Evolutionary conservation across 2,113 vertebrate genomes (phyloP).

Genomic region (Prietella phreatophila): DNA sequence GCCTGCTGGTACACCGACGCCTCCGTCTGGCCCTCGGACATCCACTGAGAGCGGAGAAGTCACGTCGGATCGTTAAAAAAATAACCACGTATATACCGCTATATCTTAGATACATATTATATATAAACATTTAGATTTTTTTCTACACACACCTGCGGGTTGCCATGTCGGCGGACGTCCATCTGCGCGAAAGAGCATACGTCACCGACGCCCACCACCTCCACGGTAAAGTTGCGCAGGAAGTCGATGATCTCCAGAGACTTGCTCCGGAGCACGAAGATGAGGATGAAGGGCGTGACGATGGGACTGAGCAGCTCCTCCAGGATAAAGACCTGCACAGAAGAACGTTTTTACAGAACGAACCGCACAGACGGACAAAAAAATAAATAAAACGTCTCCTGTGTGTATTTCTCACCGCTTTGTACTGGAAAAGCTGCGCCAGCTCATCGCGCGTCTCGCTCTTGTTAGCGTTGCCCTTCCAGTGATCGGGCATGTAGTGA

Average conservation of each 20-base stretch:
- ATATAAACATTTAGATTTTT: too few relatives aligned
- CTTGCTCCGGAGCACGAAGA: slow-evolving; percentile 88
- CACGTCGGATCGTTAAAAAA: not conserved
- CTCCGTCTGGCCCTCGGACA: slow-evolving; percentile 93
- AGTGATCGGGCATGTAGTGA: slow-evolving; percentile 99
- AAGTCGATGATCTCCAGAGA: slow-evolving; percentile 98
- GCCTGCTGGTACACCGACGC: slow-evolving; percentile 98
- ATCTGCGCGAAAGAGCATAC: slow-evolving; percentile 98
- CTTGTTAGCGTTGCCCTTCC: slow-evolving; percentile 95
- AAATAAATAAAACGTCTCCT: not conserved
- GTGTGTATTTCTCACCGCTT: slow-evolving; percentile 81
- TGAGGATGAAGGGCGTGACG: slow-evolving; percentile 94
- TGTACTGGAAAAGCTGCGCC: slow-evolving; percentile 98
- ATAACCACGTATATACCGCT: too few relatives aligned
- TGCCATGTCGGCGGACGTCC: slow-evolving; percentile 95
- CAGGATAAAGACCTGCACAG: slow-evolving; percentile 86
- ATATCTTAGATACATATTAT: not conserved
- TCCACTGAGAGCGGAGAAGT: slow-evolving; percentile 76
- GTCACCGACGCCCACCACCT: slow-evolving; percentile 94
- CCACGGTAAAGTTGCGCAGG: slow-evolving; percentile 96
- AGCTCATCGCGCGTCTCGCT: slow-evolving; percentile 95
- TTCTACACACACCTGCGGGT: slow-evolving; percentile 81
- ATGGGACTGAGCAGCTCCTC: slow-evolving; percentile 96
- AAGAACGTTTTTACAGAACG: not conserved
- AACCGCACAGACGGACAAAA: not conserved